Evolutionary conservation across 2,888 invertebrate genomes (phyloP).

Genomic region (Cephus pygmeus): DNA sequence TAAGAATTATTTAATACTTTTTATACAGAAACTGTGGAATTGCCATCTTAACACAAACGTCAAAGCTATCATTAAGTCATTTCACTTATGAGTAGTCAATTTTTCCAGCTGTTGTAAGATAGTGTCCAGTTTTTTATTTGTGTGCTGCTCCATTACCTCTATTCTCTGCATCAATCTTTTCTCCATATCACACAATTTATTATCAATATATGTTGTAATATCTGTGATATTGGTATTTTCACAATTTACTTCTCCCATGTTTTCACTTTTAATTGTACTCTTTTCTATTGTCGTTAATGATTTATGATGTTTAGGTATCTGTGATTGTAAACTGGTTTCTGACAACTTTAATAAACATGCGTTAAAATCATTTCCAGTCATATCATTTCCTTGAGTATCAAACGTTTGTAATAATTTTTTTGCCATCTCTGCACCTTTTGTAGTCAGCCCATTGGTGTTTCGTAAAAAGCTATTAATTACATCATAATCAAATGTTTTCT

Average conservation of each 20-base stretch:
- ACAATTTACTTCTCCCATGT: neutral
- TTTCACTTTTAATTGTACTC: neutral
- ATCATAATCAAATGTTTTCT: slow-evolving; percentile 42
- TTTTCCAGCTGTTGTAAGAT: slow-evolving; percentile 40
- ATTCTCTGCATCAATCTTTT: slow-evolving; percentile 51
- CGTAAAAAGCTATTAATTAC: slow-evolving; percentile 45
- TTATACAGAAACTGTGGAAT: neutral
- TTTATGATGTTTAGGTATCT: neutral
- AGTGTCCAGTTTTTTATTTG: slow-evolving; percentile 57
- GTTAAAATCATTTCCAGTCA: slow-evolving; percentile 24
- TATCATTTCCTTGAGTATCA: slow-evolving; percentile 19
- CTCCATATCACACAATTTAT: slow-evolving; percentile 56
- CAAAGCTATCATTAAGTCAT: neutral
- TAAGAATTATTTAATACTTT: neutral
- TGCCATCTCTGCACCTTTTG: slow-evolving; percentile 29
- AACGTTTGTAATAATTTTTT: slow-evolving; percentile 33
- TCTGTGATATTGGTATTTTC: slow-evolving; percentile 17
- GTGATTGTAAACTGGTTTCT: slow-evolving; percentile 16
- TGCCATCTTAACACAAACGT: neutral
- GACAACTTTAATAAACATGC: slow-evolving; percentile 26
- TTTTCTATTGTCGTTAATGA: neutral
- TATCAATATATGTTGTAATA: slow-evolving; percentile 55
- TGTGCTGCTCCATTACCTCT: slow-evolving; percentile 52
- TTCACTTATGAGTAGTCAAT: neutral
- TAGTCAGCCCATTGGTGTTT: slow-evolving; percentile 26